Base-by-base conservation (phyloP, 2,888 invertebrate species). In the Scelioninae gen. 2 region DNA sequence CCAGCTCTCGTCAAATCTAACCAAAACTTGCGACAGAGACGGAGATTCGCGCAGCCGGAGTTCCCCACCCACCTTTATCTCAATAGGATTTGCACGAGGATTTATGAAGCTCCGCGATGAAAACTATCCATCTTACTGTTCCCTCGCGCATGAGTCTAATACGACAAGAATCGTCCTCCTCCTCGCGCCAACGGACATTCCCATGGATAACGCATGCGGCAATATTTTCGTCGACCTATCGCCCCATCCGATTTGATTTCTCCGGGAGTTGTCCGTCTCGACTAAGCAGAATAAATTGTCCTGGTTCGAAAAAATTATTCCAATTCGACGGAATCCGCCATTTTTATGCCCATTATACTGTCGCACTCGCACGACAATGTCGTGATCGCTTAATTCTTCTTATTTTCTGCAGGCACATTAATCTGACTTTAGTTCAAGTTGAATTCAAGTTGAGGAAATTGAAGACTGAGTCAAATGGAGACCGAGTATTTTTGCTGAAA, bases 61-160 rank as follows among this genome's bases (percentile, higher is more conserved):
- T 61, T 46, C 58, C 60, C 61, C 60, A 13, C 25, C 58, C 46
- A 60, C 52, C 68, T 77, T 75, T 74, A 78, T 75, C 79, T 63
- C 37, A 43, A 45, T 46, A 63, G 78, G 80, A 80, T 81, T 77
- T 58, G 72, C 67, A 45, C 57, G 60, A 76, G 79, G 81, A 83
- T 83, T 83, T 82, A 83, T 82, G 81, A 80, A 73, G 67, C 65
- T 31, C 45, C 65, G 60, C 57, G 72, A 81, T 81, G 83, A 81
- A 81, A 83, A 81, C 83, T 81, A 83, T 83, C 78, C 78, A 80
- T 83, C 82, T 82, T 80, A 65, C 73, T 43, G 55, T 69, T 43
- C 67, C 70, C 39, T 60, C 48, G 75, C 72, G 52, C 52, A 50
- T 58, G 70, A 65, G 58, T 67, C 70, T 73, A 73, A 75, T 65